These are phyloP conservation scores for Drosophila imparisetae DNA, from an alignment of 2,888 invertebrate genomes.

Conservation along the genomic window DNA sequence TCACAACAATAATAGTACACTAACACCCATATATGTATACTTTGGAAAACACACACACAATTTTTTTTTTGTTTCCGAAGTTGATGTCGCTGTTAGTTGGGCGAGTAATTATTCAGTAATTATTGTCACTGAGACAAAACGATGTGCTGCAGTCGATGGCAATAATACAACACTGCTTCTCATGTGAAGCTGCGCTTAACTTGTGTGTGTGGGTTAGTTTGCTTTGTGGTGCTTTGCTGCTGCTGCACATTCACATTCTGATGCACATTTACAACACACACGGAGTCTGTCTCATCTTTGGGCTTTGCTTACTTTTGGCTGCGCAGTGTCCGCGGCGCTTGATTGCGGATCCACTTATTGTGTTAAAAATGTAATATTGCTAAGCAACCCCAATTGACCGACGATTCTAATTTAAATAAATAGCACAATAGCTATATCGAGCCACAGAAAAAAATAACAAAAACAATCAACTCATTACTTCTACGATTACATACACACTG, in stretches of 20 bases:
- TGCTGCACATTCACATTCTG: slow-evolving; percentile 22
- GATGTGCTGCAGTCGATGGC: slow-evolving; percentile 16
- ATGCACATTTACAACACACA: slow-evolving; percentile 19
- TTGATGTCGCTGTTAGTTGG: slow-evolving; percentile 15
- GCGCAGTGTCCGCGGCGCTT: slow-evolving; percentile 23
- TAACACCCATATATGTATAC: not conserved
- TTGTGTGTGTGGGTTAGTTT: slow-evolving; percentile 46
- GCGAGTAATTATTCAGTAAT: slow-evolving; percentile 39
- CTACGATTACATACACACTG: slow-evolving; percentile 57
- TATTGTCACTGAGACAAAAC: slow-evolving; percentile 34
- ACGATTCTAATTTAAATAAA: slow-evolving; percentile 20
- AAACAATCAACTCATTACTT: slow-evolving; percentile 59
- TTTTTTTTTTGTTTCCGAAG: not conserved
- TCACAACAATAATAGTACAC: slow-evolving; percentile 30
- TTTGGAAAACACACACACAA: slow-evolving; percentile 4
- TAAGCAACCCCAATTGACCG: slow-evolving; percentile 10
- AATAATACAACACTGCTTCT: slow-evolving; percentile 21
- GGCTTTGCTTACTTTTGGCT: slow-evolving; percentile 51
- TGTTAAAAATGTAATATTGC: slow-evolving; percentile 21
- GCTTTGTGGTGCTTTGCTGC: slow-evolving; percentile 18
- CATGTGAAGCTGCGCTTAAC: slow-evolving; percentile 37
- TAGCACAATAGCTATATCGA: slow-evolving; percentile 26
- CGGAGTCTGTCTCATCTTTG: slow-evolving; percentile 28
- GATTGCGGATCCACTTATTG: slow-evolving; percentile 9
- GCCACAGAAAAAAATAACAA: slow-evolving; percentile 46